Base-by-base conservation (phyloP, 2,113 vertebrate species). In the Rhinoderma darwinii region DNA sequence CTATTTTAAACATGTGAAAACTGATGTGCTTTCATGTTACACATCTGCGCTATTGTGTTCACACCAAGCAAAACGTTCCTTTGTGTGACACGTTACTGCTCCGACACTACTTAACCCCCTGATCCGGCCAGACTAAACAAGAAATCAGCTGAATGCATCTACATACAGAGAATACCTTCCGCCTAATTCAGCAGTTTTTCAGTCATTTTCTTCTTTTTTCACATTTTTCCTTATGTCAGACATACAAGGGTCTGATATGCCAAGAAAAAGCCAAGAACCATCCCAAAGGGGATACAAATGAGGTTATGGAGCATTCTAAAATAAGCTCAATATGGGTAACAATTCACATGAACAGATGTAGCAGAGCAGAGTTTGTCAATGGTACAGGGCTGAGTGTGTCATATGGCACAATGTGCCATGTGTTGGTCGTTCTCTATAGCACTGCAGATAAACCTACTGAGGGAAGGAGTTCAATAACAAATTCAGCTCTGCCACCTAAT, bases 31-130 rank as follows among this genome's bases (percentile, higher is more conserved):
- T 44, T 78, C 73, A 78, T 56, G 30, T 63, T 43, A 25, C 50
- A 84, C 70, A 84, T 39, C 47, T 74, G 83, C 20, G 30, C 47
- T 85, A 66, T 50, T n/a, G 56, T 47, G 27, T 77, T 77, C 73
- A 76, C 84, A 77, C 18, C 37, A 27, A 35, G 56, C 82, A 22
- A 51, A 50, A 61, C 43, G 56, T 63, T 50, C 43, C 50, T 41
- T 43, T 44, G 39, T 18, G 56, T 44, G 30, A 41, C 41, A 15
- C 78, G 54, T 54, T 81, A 63, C 44, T 82, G 63, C n/a, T 17
- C 61, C 18, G 25, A 30, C 79, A 20, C 79, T 32, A 82, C 79
- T 82, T 82, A 82, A 82, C 79, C 79, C 68, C 56, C 39, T 11
- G n/a, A 82, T 63, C 37, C 39, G 3, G 35, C 59, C 35, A 66